A percentile compares a stretch with the other conserved stretches of the same genome.
These are phyloP conservation scores for Clinocottus analis DNA, from an alignment of 2,113 vertebrate genomes.

Conservation along the genomic window DNA sequence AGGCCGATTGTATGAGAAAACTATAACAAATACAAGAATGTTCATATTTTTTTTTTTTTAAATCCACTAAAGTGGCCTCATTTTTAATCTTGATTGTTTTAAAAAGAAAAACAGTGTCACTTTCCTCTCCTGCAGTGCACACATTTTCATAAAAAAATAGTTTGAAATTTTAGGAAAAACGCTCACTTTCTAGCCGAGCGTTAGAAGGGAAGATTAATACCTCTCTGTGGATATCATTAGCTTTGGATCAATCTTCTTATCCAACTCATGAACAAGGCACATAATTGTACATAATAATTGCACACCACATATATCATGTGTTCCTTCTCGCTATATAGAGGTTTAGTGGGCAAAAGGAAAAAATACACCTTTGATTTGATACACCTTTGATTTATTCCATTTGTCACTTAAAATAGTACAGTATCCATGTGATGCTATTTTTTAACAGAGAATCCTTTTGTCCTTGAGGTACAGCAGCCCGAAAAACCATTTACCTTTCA, in stretches of 20 bases:
- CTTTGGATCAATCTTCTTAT: neutral
- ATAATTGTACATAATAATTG: neutral
- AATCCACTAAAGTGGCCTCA: too few relatives aligned
- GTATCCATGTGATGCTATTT: conserved; percentile 49
- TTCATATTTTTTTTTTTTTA: too few relatives aligned
- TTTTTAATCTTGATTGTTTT: neutral
- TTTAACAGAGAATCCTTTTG: conserved; percentile 50
- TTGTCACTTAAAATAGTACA: conserved; percentile 61
- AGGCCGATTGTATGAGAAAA: conserved; percentile 6
- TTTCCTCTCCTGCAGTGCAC: neutral
- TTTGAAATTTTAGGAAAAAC: neutral
- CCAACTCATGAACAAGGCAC: neutral
- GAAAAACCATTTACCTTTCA: conserved; percentile 60
- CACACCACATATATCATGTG: neutral
- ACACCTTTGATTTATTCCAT: conserved; percentile 72
- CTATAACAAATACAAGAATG: neutral
- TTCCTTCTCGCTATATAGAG: neutral
- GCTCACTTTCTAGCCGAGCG: neutral
- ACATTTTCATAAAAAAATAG: neutral
- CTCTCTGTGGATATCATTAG: neutral
- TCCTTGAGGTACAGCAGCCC: conserved; percentile 47
- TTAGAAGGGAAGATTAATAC: neutral
- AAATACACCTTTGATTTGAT: conserved; percentile 18
- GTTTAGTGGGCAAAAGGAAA: conserved; percentile 18
- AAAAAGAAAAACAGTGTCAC: neutral